Evolutionary conservation across 2,113 vertebrate species (phyloP), one percentile per base, ranked within the genome.

Genomic region (Sander vitreus): DNA sequence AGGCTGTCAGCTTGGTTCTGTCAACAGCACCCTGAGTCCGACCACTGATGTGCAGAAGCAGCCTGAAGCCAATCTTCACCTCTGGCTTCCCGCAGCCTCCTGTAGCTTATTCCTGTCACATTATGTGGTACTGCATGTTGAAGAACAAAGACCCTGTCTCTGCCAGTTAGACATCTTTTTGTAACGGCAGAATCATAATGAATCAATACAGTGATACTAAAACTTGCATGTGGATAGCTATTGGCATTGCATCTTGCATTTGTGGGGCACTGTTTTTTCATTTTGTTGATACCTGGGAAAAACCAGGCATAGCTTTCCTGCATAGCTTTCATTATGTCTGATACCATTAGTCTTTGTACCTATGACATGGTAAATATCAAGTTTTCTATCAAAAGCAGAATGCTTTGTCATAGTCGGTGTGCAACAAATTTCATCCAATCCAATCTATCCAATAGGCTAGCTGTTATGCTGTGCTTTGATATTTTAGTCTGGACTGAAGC

Each of bases 51-150:
- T 11, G 55, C 53, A 64, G 69, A 58, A 69, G 57, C 47, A 70
- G 65, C 69, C 73, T 65, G 73, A 30, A 79, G 80, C 43, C 74
- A 81, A 47, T 81, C 54, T 62, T 78, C 73, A 90, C 30, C 60
- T 50, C 71, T 87, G 65, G 70, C 33, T 62, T 73, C 48, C 50
- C n/a, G 45, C 30, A 43, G 53, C 58, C 53, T 69, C 62, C 57
- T 62, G 58, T 10, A 63, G 54, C 65, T 64, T 71, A 47, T 59
- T 65, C 45, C 39, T 74, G 67, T 74, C 48, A 71, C 45, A 77
- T 76, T 62, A 70, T 55, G 48, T 57, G 43, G 50, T 57, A 64
- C 55, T 64, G 65, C 55, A 11, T 19, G n/a, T 36, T 39, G 6
- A 33, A 33, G 57, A 57, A 33, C 14, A 7, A 39, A 60, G 25